These are phyloP conservation scores for Lasioglossum calceatum DNA, from an alignment of 2,888 invertebrate genomes.

Conservation along the genomic window DNA sequence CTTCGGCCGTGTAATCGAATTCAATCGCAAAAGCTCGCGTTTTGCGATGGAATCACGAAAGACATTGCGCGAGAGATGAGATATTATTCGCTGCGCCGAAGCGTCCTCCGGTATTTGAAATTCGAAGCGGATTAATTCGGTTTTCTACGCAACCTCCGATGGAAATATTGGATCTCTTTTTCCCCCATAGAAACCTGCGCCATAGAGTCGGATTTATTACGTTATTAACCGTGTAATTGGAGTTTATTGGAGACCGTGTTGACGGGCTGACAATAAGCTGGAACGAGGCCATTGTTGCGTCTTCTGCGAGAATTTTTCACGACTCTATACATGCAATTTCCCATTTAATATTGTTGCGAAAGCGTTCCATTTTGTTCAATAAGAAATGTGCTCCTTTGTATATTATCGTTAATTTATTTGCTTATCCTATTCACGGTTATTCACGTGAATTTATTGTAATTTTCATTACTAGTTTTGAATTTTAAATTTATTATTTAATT, in stretches of 20 bases:
- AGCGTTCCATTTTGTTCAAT: background rate
- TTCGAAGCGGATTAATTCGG: background rate
- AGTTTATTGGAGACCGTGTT: background rate
- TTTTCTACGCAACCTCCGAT: background rate
- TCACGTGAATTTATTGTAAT: background rate
- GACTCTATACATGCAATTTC: background rate
- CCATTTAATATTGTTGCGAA: background rate
- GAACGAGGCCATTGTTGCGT: background rate
- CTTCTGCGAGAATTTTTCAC: background rate
- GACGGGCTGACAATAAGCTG: background rate
- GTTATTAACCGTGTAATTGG: background rate
- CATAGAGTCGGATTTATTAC: background rate
- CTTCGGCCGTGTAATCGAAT: background rate
- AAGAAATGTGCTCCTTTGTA: background rate
- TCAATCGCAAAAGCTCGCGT: background rate
- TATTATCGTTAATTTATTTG: background rate
- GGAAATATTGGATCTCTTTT: background rate
- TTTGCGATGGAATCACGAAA: background rate
- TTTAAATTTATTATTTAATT: too few species aligned
- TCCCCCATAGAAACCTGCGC: background rate
- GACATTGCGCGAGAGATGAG: background rate
- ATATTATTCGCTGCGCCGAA: background rate
- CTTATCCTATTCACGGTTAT: background rate
- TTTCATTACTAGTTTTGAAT: background rate
- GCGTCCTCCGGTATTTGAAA: background rate